Evolutionary conservation across 1,140 invertebrate genomes (phyloP).

Genomic region (Muscidifurax raptorellus): DNA sequence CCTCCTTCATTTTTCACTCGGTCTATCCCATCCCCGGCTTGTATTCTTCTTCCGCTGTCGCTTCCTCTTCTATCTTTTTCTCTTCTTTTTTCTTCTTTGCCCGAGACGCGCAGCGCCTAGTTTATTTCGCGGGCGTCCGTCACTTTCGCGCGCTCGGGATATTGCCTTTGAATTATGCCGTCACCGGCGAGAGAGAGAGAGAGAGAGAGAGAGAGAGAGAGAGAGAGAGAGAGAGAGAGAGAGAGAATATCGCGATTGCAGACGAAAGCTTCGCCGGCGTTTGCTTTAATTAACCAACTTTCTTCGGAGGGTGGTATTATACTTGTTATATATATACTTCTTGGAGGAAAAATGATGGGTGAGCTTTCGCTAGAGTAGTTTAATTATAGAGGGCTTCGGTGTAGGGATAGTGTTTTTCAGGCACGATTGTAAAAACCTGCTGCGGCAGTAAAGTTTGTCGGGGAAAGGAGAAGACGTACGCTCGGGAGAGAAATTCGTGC

Average conservation of each 20-base stretch:
- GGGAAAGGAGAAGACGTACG: no score
- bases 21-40: neutral
- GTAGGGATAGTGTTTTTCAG: constrained; percentile 6
- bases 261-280: neutral
- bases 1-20: neutral
- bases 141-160: neutral
- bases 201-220: neutral
- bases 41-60: constrained; percentile 1
- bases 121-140: neutral
- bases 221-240: neutral
- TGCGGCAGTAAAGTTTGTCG: neutral
- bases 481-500: no score
- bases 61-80: constrained; percentile 1
- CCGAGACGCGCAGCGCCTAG: neutral
- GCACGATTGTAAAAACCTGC: neutral
- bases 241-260: neutral
- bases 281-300: neutral
- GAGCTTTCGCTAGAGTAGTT: neutral
- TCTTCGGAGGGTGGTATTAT: neutral
- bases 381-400: neutral
- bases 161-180: constrained; percentile 13
- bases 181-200: no score
- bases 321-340: neutral
- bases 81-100: neutral
- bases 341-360: neutral